phyloP scores from a whole-genome alignment of 2,888 invertebrate species.

The Nephrotoma flavescens region DNA sequence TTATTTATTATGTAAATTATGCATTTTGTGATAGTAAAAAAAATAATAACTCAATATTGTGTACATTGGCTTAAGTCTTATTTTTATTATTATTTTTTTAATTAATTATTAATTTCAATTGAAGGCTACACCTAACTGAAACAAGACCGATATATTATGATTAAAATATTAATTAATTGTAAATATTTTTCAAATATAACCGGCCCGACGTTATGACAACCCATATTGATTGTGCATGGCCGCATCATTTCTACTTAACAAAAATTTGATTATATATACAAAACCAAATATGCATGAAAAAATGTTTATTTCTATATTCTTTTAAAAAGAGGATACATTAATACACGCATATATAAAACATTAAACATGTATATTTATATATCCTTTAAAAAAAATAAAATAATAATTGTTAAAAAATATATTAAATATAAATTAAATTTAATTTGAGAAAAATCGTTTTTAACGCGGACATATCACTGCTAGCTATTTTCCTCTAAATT shows the following conservation, averaged over 20 bases:
- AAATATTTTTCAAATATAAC: conserved; percentile 7
- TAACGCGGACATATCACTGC: conserved; percentile 5
- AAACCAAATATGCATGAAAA: not conserved
- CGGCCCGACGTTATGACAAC: conserved; percentile 9
- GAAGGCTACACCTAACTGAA: conserved; percentile 1
- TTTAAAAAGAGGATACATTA: conserved; percentile 5
- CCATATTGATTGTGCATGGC: conserved; percentile 5
- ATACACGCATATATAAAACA: conserved; percentile 12
- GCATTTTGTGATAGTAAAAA: not conserved
- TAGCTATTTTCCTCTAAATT: not conserved
- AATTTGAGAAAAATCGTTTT: conserved; percentile 2
- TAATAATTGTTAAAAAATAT: conserved; percentile 5
- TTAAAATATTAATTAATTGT: not conserved
- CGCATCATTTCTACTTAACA: conserved; percentile 1
- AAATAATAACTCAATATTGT: not conserved
- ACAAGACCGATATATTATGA: not conserved
- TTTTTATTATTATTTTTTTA: not conserved
- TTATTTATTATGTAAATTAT: not conserved
- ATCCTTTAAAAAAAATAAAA: not conserved
- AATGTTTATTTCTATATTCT: conserved; percentile 10
- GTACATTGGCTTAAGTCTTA: not conserved
- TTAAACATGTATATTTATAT: not conserved
- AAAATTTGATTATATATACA: not conserved
- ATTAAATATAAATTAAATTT: not conserved
- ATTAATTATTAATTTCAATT: not conserved